phyloP scores from a whole-genome alignment of 2,797 vertebrate species.

The Cyprinella venusta region DNA sequence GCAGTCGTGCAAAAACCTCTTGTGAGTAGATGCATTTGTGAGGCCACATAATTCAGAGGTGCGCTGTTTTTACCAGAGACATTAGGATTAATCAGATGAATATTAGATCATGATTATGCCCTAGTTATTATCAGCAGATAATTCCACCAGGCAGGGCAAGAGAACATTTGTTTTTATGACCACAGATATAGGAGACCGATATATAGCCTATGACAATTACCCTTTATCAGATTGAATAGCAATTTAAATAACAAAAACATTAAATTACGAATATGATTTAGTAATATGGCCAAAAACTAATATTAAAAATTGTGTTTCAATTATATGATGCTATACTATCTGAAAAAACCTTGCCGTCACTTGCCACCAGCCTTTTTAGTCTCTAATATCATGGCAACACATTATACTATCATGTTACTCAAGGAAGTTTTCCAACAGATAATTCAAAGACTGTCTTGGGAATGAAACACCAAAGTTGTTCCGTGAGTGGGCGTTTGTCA shows the following conservation, averaged over 20 bases:
- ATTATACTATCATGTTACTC: constrained; percentile 14
- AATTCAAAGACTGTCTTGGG: constrained; percentile 32
- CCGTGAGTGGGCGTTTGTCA: constrained; percentile 18
- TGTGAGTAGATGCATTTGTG: background rate
- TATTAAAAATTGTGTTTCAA: background rate
- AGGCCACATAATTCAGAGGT: constrained; percentile 1
- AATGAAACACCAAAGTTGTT: constrained; percentile 6
- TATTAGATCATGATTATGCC: constrained; percentile 21
- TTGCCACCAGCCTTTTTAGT: background rate
- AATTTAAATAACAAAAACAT: background rate
- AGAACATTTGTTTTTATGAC: constrained; percentile 6
- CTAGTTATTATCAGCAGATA: background rate
- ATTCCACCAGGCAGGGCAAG: background rate
- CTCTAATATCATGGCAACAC: constrained; percentile 4
- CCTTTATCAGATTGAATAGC: background rate
- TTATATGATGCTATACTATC: background rate
- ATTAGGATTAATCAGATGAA: constrained; percentile 24
- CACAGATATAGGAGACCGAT: background rate
- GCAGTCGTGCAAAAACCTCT: background rate
- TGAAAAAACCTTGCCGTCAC: background rate
- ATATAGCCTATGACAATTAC: background rate
- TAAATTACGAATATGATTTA: background rate
- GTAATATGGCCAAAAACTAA: background rate
- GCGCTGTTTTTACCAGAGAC: background rate
- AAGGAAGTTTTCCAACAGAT: constrained; percentile 28